These are phyloP conservation scores for Athalia rosae DNA, from an alignment of 2,888 invertebrate genomes.

Conservation along the genomic window DNA sequence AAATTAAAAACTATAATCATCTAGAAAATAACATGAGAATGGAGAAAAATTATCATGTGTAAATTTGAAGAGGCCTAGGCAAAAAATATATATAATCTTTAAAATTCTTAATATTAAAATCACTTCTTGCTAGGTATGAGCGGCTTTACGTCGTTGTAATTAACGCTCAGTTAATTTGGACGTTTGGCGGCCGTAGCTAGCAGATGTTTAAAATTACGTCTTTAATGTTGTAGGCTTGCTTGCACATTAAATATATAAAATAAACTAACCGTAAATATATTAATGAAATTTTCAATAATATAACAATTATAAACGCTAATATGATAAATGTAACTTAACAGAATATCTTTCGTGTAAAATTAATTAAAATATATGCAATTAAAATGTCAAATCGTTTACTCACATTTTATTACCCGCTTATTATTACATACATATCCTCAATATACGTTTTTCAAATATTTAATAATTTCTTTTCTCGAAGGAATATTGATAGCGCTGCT, in stretches of 20 bases:
- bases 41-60: conserved; percentile 4
- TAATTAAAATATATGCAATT: conserved; percentile 47
- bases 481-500: too few species aligned
- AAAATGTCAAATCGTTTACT: conserved; percentile 39
- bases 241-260: conserved; percentile 45
- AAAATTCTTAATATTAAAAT: conserved; percentile 38
- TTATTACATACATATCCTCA: too few species aligned
- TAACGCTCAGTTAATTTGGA: not conserved
- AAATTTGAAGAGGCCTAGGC: conserved; percentile 32
- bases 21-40: not conserved
- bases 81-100: conserved; percentile 24
- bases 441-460: too few species aligned
- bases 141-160: not conserved
- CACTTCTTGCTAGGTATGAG: conserved; percentile 7
- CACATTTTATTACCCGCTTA: conserved; percentile 27
- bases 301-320: conserved; percentile 46
- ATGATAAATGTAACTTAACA: conserved; percentile 48
- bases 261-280: conserved; percentile 44
- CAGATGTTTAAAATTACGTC: conserved; percentile 44
- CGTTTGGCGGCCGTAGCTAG: not conserved
- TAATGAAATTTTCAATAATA: conserved; percentile 46
- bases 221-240: conserved; percentile 48
- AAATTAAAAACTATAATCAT: not conserved
- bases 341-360: conserved; percentile 46
- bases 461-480: too few species aligned